Base-by-base conservation (phyloP, 2,113 vertebrate species). In the Amazona vittata region DNA sequence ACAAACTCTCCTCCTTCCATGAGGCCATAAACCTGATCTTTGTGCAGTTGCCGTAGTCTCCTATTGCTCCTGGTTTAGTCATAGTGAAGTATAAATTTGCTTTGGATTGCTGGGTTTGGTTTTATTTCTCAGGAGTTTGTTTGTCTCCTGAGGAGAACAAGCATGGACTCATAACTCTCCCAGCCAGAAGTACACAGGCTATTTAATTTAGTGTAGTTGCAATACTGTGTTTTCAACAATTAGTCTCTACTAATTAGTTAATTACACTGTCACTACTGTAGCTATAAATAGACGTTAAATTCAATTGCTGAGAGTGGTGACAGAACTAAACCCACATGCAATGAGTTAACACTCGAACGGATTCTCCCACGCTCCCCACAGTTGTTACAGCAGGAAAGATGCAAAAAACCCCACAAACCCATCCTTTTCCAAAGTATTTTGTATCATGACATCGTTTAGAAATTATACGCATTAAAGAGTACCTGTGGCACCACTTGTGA, bases 181-280 rank as follows among this genome's bases (percentile, higher is more conserved):
- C 63, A 52, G 69, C 64, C 71, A 65, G 60, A 93, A 69, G 52
- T 68, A 43, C 52, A 71, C 18, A 84, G 69, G 74, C 57, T 86
- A 79, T 85, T 92, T 89, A 77, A 86, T 92, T 94, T 68, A 69
- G 24, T 53, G 53, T 53, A 87, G 75, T 29, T 96, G 82, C 71
- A 91, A 89, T 82, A 49, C 65, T 1, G 3, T 89, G 49, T 84
- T 95, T 90, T 88, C 92, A 92, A 60, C 76, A 94, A 96, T 97
- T 96, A 93, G 81, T 82, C 26, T 15, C 35, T 69, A 44, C 87
- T 96, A 97, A 96, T 96, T 94, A 91, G 37, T 82, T 93, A 94
- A 96, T 95, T 94, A 89, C 33, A 73, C 47, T 67, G 83, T 74
- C 69, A 62, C 65, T 71, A 43, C 35, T n/a, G 52, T 55, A 91